Evolutionary conservation across 2,888 invertebrate genomes (phyloP).

Genomic region (Spodoptera littoralis): DNA sequence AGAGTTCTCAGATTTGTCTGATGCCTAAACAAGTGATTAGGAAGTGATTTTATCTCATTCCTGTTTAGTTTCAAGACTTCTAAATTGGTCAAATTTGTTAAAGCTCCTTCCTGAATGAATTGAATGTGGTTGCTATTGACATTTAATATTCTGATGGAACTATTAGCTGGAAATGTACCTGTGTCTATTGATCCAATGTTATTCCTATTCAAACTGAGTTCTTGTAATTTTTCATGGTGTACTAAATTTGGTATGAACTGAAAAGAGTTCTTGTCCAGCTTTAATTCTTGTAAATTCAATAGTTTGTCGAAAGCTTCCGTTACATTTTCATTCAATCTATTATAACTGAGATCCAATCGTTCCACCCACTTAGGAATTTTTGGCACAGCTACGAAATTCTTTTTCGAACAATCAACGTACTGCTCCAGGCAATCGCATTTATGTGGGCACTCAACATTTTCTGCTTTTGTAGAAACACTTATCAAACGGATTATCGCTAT

Average conservation of each 20-base stretch:
- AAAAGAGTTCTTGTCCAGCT: conserved; percentile 89
- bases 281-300: conserved; percentile 76
- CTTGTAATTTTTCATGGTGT: conserved; percentile 86
- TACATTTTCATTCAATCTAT: conserved; percentile 81
- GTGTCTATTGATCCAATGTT: conserved; percentile 87
- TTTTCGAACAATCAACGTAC: conserved; percentile 93
- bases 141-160: conserved; percentile 80
- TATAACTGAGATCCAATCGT: conserved; percentile 90
- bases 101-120: conserved; percentile 91
- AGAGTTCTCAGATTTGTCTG: conserved; percentile 91
- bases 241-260: conserved; percentile 88
- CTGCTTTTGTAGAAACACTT: conserved; percentile 72
- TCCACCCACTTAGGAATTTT: conserved; percentile 93
- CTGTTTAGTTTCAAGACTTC: conserved; percentile 93
- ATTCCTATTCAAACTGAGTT: conserved; percentile 91
- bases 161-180: conserved; percentile 89
- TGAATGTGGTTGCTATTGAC: conserved; percentile 91
- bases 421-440: conserved; percentile 92
- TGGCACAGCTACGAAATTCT: conserved; percentile 92
- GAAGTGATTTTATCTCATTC: conserved; percentile 92
- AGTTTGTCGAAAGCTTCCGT: conserved; percentile 77
- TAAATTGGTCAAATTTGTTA: conserved; percentile 92
- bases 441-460: conserved; percentile 90
- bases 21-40: conserved; percentile 93
- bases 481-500: conserved; percentile 72